phyloP scores from a whole-genome alignment of 2,888 invertebrate genomes.

The Cartodere bifasciata region DNA sequence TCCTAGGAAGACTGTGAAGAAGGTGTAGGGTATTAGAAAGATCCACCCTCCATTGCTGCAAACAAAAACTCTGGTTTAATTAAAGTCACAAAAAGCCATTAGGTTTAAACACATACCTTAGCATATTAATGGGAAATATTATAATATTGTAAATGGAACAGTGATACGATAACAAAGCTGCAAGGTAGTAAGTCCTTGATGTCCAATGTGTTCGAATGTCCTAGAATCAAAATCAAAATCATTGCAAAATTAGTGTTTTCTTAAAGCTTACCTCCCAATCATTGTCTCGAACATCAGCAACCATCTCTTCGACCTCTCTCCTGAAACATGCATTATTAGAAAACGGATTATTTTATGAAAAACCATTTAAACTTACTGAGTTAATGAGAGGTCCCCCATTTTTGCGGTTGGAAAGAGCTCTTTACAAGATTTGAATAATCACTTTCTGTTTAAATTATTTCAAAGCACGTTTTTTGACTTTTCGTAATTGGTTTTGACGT shows the following conservation, averaged over 20 bases:
- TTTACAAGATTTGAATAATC: too few relatives aligned
- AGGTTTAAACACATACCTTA: conserved; percentile 6
- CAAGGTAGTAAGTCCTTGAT: conserved; percentile 8
- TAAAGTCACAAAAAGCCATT: background rate
- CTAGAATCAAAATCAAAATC: conserved; percentile 6
- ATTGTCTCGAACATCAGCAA: conserved; percentile 5
- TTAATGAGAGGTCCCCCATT: too few relatives aligned
- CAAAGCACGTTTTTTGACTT: too few relatives aligned
- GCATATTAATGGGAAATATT: conserved; percentile 7
- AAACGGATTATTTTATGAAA: too few relatives aligned
- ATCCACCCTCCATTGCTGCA: conserved; percentile 11
- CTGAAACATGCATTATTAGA: too few relatives aligned
- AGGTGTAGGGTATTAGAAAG: conserved; percentile 36
- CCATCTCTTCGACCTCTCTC: conserved; percentile 7
- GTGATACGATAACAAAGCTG: conserved; percentile 6
- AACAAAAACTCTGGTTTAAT: background rate
- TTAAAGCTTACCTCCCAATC: conserved; percentile 9
- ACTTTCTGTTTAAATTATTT: too few relatives aligned
- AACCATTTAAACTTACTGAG: too few relatives aligned
- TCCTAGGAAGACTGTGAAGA: conserved; percentile 35
- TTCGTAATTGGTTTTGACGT: too few relatives aligned
- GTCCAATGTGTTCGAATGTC: conserved; percentile 9
- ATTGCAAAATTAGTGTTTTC: background rate
- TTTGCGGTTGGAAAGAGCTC: too few relatives aligned
- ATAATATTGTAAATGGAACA: conserved; percentile 8